phyloP scores from a whole-genome alignment of 92 coral and sea anemone species.

The Desmophyllum pertusum region DNA sequence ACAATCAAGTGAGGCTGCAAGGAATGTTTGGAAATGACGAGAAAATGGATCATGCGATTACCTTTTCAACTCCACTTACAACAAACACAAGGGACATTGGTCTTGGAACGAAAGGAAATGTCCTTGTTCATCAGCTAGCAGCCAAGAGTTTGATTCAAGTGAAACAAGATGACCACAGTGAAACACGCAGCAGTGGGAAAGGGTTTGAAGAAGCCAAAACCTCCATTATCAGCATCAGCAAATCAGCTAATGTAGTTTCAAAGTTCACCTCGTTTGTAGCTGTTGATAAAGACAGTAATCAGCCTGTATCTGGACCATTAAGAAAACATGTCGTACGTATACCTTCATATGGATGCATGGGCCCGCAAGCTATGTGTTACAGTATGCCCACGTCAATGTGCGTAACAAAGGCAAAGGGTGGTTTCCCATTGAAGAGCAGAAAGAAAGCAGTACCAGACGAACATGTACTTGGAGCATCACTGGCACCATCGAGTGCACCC shows the following conservation, averaged over 20 bases:
- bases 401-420: neutral
- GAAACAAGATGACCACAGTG: constrained; percentile 48
- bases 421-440: too few relatives aligned
- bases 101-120: constrained; percentile 6
- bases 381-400: neutral
- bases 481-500: too few relatives aligned
- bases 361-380: too few relatives aligned
- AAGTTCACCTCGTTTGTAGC: constrained; percentile 82
- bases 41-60: constrained; percentile 44
- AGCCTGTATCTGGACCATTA: constrained; percentile 65
- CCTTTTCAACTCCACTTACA: constrained; percentile 27
- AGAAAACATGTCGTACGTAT: constrained; percentile 17
- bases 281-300: constrained; percentile 66
- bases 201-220: constrained; percentile 24
- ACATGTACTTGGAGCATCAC: too few relatives aligned
- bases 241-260: constrained; percentile 74
- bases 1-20: neutral
- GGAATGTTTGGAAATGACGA: constrained; percentile 13
- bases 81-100: constrained; percentile 1
- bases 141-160: constrained; percentile 72
- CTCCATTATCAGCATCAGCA: constrained; percentile 63
- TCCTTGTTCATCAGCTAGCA: constrained; percentile 69
- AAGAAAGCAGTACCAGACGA: too few relatives aligned
- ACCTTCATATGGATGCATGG: neutral
- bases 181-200: neutral